Evolutionary conservation across 2,797 vertebrate genomes (phyloP), one percentile per base, ranked within the genome.

Genomic region (Hydrocynus forskahlii): DNA sequence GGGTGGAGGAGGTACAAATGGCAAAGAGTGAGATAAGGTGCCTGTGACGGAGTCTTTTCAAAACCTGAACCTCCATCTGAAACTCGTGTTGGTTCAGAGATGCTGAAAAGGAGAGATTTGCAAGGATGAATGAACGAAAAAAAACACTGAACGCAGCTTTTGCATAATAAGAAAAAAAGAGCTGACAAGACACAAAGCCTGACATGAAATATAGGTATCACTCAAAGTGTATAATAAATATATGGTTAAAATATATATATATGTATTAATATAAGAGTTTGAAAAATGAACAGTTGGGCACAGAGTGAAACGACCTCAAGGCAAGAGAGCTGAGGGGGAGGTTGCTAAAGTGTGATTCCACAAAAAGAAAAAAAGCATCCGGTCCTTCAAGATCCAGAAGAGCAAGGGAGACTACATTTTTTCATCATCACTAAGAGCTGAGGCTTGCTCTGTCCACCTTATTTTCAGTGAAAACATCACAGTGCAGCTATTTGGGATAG

Each of bases 21-120:
- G 96, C 96, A 0, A 95, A 95, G 77, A 96, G 93, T 0, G 94
- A 90, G 85, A 97, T 91, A 38, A 96, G 91, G 81, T 96, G 93
- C 1, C 92, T 92, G 69, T 96, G 96, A 7, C 92, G 90, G 0
- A 96, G 85, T n/a, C 67, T 82, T 89, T 96, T 96, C 82, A 96
- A 88, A 54, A 95, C 93, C 87, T 94, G 90, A 1, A 94, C 94
- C 89, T 97, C 96, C 0, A 79, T 71, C 21, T 92, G 88, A 83
- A 97, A 95, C 0, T 92, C 92, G 0, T 48, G 78, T 78, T 95
- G 92, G 78, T 92, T 91, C 54, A 91, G 59, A 45, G 86, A 16
- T 63, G 94, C 94, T 0, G 90, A 83, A 82, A 80, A 10, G 71
- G 9, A 50, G 6, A 70, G 35, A 59, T n/a, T 38, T 17, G 16